A percentile compares a stretch with the other conserved stretches of the same genome.
Conservation (phyloP, 2,888 invertebrate species). For the Hedychridium roseum region DNA sequence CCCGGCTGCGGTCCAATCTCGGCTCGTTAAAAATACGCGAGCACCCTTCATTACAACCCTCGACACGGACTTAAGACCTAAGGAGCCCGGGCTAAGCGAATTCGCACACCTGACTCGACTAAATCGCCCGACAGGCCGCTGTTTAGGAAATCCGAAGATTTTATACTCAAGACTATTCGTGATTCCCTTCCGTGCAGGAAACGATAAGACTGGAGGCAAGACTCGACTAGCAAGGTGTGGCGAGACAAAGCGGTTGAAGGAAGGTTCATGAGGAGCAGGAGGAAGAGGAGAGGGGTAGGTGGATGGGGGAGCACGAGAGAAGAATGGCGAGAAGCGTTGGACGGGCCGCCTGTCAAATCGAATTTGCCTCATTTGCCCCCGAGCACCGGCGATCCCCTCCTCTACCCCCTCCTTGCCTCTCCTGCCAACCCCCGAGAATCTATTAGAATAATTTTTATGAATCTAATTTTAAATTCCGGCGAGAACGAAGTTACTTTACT, state of each 20-base stretch:
- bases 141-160: too few relatives aligned
- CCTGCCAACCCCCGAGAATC: conserved; percentile 45
- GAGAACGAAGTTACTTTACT: conserved; percentile 60
- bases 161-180: too few relatives aligned
- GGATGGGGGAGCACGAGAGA: conserved; percentile 25
- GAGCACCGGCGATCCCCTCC: conserved; percentile 30
- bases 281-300: conserved; percentile 8
- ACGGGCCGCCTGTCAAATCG: conserved; percentile 59
- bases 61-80: too few relatives aligned
- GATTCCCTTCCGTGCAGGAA: too few relatives aligned
- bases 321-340: conserved; percentile 40
- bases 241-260: conserved; percentile 9
- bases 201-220: too few relatives aligned
- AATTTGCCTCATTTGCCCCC: conserved; percentile 60
- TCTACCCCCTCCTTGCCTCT: conserved; percentile 8
- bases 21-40: too few relatives aligned
- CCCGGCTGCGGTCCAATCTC: too few relatives aligned
- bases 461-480: conserved; percentile 62
- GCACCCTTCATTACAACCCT: too few relatives aligned
- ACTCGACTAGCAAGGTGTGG: too few relatives aligned
- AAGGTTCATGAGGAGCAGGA: conserved; percentile 28
- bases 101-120: too few relatives aligned
- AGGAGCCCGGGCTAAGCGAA: too few relatives aligned
- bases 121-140: too few relatives aligned
- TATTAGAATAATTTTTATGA: conserved; percentile 64